Evolutionary conservation across 2,113 vertebrate genomes (phyloP), one percentile per base, ranked within the genome.

Genomic region (mouse (Mus musculus)): DNA sequence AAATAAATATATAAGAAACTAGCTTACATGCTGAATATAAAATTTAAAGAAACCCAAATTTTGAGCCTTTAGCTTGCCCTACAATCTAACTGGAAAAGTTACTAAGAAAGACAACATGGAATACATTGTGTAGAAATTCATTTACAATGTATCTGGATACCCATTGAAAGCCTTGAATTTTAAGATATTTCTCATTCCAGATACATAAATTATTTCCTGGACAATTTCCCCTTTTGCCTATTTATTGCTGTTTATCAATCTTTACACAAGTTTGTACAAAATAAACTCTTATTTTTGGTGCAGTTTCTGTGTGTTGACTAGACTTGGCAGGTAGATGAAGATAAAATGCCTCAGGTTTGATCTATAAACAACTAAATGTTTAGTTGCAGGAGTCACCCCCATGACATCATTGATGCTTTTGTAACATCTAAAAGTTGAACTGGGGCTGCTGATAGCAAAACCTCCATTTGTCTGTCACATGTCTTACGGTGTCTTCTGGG

Each of bases 201-300:
- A 19, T 95, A 85, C 49, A 75, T 30, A 77, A 95, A 39, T 36
- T 78, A 56, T 80, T 97, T 96, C 94, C 61, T 91, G 49, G 61
- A 65, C 10, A 54, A 13, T 26, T 75, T 85, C 9, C 10, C 33
- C 22, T 30, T 93, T 84, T 89, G 28, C 7, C 78, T 93, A 56
- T 39, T 59, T 88, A 67, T 80, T 90, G 12, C 2, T 89, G 17
- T 46, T 56, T 93, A 71, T 26, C 89, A 87, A 59, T 9, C 36
- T 69, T 8, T 96, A 42, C 17, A 49, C 56, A 49, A 39, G 11
- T 94, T 24, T 89, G 82, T 42, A 16, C 24, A 33, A 87, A 13
- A 92, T 39, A 39, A 71, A 49, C 46, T 75, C 56, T 84, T 46
- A 73, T 61, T 71, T 42, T 30, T 39, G 61, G 61, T 91, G 10